Evolutionary conservation across 92 coral and sea anemone species (phyloP), one percentile per base, ranked within the genome.

Genomic region (Paramuricea clavata): DNA sequence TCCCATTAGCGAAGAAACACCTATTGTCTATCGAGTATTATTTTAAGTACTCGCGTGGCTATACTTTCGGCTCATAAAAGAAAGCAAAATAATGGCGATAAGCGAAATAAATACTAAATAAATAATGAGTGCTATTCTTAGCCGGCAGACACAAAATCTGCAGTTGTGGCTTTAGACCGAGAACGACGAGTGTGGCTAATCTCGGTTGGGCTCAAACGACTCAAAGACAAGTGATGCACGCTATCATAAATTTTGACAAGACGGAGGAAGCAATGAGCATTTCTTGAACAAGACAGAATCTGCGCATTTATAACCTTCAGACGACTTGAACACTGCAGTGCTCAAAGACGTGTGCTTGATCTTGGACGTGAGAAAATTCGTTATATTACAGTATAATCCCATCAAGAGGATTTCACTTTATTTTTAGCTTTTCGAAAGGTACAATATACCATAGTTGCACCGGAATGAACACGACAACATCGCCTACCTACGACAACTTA

Each of bases 91-190:
- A 19, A 36, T 72, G 27, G 28, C 26, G 31, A 22, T 26, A 39
- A 72, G 16, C 32, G 50, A 39, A 30, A 79, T 13, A 79, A 79
- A 79, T 11, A 79, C 56, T 79, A 59, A 79, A 79, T 79, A 79
- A 79, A 59, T 59, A 57, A 79, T 79, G 72, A 79, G 59, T 39
- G 32, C 72, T 79, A 79, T 79, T 79, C 56, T 60, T 79, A 60
- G 84, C 67, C 69, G 34, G 41, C 69, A 78, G 69, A 50, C 68
- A 57, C 28, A 61, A 39, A 41, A 25, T 79, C 73, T 33, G 78
- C 71, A 34, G 43, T 79, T 79, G 84, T 79, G 84, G 84, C 57
- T 79, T 79, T n/a, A 39, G 30, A 74, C 64, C 19, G 59, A 23
- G 52, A 47, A 41, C 39, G 31, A 25, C 27, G 52, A 44, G 81